Evolutionary conservation across 2,888 invertebrate genomes (phyloP).

Genomic region (Lordiphosa andalusiaca): DNA sequence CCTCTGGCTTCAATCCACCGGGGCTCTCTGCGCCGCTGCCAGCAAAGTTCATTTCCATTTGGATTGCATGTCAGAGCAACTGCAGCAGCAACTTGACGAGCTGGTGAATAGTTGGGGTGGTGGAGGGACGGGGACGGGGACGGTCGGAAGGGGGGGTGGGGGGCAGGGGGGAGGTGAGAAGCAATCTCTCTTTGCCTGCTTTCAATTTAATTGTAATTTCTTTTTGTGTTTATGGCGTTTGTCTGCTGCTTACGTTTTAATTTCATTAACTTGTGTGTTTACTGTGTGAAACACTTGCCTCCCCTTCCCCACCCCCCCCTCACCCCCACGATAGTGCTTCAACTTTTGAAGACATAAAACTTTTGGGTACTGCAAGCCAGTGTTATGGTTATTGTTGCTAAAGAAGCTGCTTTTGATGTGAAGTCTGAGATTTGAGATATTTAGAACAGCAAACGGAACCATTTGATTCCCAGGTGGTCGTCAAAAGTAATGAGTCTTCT

Average conservation of each 20-base stretch:
- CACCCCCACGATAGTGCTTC: not conserved
- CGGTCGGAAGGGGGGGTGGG: not conserved
- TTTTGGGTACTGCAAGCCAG: conserved; percentile 43
- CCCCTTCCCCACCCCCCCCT: conserved; percentile 9
- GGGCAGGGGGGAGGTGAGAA: not conserved
- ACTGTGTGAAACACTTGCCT: conserved; percentile 69
- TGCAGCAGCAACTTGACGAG: conserved; percentile 14
- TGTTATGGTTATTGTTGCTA: conserved; percentile 16
- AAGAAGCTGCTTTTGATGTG: conserved; percentile 50
- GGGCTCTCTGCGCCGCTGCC: conserved; percentile 14
- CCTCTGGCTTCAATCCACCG: conserved; percentile 28
- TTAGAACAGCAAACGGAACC: conserved; percentile 48
- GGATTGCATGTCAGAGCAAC: conserved; percentile 59
- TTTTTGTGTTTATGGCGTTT: conserved; percentile 72
- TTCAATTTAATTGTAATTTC: conserved; percentile 74
- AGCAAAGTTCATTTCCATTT: conserved; percentile 69
- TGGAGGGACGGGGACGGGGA: too few species aligned
- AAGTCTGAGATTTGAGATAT: conserved; percentile 45
- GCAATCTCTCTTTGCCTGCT: conserved; percentile 48
- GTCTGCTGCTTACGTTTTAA: conserved; percentile 72
- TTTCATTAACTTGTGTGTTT: conserved; percentile 68
- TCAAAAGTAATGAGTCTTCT: conserved; percentile 6
- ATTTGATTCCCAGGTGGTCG: conserved; percentile 39
- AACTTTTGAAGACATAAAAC: conserved; percentile 51
- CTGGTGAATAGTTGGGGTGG: not conserved